Conservation (phyloP, 2,797 vertebrate species). For the Agapornis canus region DNA sequence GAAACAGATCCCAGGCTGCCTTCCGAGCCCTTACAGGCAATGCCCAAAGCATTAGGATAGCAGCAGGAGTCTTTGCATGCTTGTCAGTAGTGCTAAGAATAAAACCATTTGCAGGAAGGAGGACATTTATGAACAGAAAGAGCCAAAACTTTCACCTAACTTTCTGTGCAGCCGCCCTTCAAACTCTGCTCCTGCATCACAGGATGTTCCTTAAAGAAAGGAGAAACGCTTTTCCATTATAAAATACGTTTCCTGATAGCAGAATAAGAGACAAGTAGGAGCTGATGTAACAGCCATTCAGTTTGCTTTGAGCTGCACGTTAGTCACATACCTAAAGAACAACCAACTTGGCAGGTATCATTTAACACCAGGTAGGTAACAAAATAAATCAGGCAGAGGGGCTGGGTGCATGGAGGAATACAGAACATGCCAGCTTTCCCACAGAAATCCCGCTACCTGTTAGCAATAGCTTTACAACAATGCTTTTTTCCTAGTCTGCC, state of each 20-base stretch:
- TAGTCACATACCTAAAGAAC: not conserved
- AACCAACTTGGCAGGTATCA: not conserved
- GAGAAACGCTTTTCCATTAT: not conserved
- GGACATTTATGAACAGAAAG: rapidly evolving
- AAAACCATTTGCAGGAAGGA: not conserved
- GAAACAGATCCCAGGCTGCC: not conserved
- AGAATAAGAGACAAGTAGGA: not conserved
- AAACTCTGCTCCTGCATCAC: not conserved
- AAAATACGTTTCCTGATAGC: not conserved
- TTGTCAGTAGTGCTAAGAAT: not conserved
- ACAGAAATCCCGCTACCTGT: not conserved
- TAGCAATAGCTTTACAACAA: not conserved
- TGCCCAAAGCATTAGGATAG: not conserved
- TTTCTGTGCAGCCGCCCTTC: not conserved
- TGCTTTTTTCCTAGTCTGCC: not conserved
- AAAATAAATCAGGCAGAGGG: not conserved
- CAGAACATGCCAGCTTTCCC: not conserved
- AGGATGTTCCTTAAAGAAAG: not conserved
- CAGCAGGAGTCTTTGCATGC: not conserved
- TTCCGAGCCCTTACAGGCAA: not conserved
- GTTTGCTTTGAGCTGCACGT: not conserved
- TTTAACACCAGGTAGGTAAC: not conserved
- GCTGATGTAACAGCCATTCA: not conserved
- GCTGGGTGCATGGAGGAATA: not conserved
- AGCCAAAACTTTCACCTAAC: not conserved